Evolutionary conservation across 92 coral and sea anemone genomes (phyloP), one percentile per base, ranked within the genome.

Genomic region (Montipora capitata): DNA sequence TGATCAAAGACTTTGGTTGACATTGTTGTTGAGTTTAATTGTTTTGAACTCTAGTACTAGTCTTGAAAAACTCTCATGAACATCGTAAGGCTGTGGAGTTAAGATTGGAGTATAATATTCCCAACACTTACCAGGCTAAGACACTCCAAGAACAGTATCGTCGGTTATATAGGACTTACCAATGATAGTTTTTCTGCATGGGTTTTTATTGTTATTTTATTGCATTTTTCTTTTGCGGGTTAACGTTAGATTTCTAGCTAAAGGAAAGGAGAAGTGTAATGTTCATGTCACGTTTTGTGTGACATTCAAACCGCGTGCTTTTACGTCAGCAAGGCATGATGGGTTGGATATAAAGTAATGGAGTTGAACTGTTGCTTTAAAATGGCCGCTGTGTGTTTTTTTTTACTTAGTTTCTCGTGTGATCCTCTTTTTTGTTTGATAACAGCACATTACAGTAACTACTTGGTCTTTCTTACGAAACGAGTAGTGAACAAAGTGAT

Each of bases 231-330:
- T 17, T 65, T 65, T 65, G 7, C 7, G n/a, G n/a, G 10, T 65
- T 65, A 35, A 65, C 17, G 70, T 65, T 65, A 35, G n/a, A 17
- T 65, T 18, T 10, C 39, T 13, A 35, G 40, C 11, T 35, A 61
- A 18, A 61, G 67, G 67, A 14, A 61, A 61, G 67, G 27, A 18
- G 67, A 61, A 61, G 27, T 61, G 67, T 61, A 61, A 61, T 61
- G 67, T 61, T 61, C 27, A 61, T 27, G 35, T 27, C 35, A 27
- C 35, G 35, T 27, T 27, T 27, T 27, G 35, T 27, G 35, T 27
- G 35, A 27, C 35, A 27, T 27, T 27, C 35, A 27, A 27, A 27
- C 35, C 35, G 35, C 35, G 35, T 27, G 35, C 35, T 27, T 27
- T 27, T 27, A 27, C 35, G 35, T 27, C 35, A 27, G 35, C 35